Evolutionary conservation across 2,113 vertebrate genomes (phyloP).

Genomic region (Clarias gariepinus): DNA sequence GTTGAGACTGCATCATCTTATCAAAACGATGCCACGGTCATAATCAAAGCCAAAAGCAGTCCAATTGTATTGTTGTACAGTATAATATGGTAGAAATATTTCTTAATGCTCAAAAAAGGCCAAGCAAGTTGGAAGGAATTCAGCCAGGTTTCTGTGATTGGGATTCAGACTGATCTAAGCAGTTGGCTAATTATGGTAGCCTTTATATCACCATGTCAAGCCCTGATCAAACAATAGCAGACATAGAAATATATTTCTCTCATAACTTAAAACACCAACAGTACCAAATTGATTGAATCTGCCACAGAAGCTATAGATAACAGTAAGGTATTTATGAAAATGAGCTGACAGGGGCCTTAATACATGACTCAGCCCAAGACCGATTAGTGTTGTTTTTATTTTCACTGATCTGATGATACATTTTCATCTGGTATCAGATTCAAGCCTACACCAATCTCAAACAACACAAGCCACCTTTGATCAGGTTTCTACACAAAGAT

Average conservation of each 20-base stretch:
- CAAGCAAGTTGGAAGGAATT: background rate
- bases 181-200: background rate
- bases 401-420: conserved; percentile 1
- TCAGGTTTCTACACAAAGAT: conserved; percentile 9
- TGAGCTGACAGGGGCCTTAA: background rate
- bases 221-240: background rate
- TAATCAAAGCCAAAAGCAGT: too few species aligned
- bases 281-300: background rate
- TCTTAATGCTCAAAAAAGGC: background rate
- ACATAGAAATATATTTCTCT: background rate
- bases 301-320: background rate
- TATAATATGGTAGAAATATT: background rate
- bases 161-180: background rate
- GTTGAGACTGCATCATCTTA: too few species aligned
- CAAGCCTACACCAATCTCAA: background rate
- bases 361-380: background rate
- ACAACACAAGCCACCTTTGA: conserved; percentile 17
- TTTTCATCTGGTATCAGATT: background rate
- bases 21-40: too few species aligned
- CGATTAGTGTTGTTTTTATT: background rate
- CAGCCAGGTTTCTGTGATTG: background rate
- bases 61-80: background rate
- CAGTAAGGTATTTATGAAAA: background rate
- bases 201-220: background rate
- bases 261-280: background rate